phyloP scores from a whole-genome alignment of 92 coral and sea anemone species.

The Chrysogorgia sp. region DNA sequence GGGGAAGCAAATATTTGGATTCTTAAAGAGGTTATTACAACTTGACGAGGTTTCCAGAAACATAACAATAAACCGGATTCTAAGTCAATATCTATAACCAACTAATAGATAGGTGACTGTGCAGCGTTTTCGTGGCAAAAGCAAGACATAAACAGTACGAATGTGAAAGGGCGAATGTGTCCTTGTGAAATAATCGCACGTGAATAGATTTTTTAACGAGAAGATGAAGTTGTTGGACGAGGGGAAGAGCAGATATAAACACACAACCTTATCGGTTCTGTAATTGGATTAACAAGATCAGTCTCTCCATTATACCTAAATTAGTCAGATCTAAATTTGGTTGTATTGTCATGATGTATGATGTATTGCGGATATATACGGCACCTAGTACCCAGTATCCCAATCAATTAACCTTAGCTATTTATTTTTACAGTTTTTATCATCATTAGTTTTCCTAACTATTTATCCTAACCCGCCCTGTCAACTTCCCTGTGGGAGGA shows the following conservation, averaged over 20 bases:
- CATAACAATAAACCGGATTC: background rate
- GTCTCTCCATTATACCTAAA: too few relatives aligned
- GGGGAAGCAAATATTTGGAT: conserved; percentile 22
- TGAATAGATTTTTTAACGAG: background rate
- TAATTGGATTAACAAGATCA: too few relatives aligned
- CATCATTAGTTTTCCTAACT: too few relatives aligned
- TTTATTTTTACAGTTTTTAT: too few relatives aligned
- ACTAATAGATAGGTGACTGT: conserved; percentile 13
- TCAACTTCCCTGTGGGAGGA: too few relatives aligned
- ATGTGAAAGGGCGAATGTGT: background rate
- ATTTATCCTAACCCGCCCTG: too few relatives aligned
- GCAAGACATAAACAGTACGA: background rate
- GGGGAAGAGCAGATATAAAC: background rate
- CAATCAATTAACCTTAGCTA: too few relatives aligned
- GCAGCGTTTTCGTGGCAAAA: background rate
- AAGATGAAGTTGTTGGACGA: background rate
- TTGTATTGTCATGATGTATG: background rate
- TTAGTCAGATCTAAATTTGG: background rate
- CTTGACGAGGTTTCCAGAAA: conserved; percentile 26
- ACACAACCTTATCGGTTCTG: background rate
- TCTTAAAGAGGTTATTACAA: conserved; percentile 25
- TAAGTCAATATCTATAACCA: background rate
- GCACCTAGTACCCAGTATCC: too few relatives aligned
- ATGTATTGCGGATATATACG: too few relatives aligned
- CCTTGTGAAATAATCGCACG: background rate